Evolutionary conservation across 2,888 invertebrate species (phyloP).

Genomic region (Drosophila mettleri): DNA sequence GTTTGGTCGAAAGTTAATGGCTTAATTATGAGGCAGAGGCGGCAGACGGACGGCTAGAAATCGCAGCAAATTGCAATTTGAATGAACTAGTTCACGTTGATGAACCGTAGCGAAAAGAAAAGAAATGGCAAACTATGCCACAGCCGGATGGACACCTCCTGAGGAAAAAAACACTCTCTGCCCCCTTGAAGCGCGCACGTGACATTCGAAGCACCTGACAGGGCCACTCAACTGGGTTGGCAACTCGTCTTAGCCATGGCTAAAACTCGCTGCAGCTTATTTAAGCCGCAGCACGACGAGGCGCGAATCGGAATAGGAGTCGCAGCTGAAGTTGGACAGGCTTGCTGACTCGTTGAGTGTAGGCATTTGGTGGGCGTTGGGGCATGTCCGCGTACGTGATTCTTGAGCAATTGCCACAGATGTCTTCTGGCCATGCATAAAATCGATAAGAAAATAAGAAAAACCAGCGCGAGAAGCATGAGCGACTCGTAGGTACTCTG

Average conservation of each 20-base stretch:
- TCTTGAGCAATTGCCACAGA: conserved; percentile 55
- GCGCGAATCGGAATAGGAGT: conserved; percentile 11
- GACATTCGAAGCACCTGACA: conserved; percentile 52
- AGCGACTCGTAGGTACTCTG: neutral
- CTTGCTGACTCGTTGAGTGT: conserved; percentile 10
- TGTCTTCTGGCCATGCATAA: conserved; percentile 35
- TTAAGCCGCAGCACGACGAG: conserved; percentile 56
- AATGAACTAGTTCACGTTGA: conserved; percentile 55
- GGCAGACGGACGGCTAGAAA: conserved; percentile 23
- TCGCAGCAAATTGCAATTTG: conserved; percentile 48
- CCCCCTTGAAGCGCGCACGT: conserved; percentile 36
- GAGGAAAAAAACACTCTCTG: conserved; percentile 15
- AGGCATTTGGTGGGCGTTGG: conserved; percentile 45
- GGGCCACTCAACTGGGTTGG: conserved; percentile 32
- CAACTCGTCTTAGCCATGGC: conserved; percentile 29
- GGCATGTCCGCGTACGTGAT: conserved; percentile 68
- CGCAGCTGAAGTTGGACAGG: neutral
- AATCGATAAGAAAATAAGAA: conserved; percentile 46
- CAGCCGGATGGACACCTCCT: conserved; percentile 16
- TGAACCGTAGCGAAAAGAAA: conserved; percentile 8
- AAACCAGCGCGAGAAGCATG: neutral
- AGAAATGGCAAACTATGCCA: conserved; percentile 24
- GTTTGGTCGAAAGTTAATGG: conserved; percentile 43
- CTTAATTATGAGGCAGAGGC: conserved; percentile 42
- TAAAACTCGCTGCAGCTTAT: conserved; percentile 27